Base-by-base conservation (phyloP, 1,140 invertebrate genomes). In the Pseudoatta argentina region DNA sequence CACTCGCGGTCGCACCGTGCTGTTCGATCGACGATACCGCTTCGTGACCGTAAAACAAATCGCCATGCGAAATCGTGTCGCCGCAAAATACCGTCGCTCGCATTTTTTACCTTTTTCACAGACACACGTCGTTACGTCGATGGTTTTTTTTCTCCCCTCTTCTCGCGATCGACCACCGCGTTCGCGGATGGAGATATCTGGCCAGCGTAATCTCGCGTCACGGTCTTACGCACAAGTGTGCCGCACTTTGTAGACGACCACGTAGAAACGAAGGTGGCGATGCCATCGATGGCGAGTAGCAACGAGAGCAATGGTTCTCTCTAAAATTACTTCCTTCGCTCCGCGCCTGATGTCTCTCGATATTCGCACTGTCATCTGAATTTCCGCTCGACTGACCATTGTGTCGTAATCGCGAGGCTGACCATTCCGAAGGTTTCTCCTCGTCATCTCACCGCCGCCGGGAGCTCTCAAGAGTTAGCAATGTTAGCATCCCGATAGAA, bases 191-290 rank as follows among this genome's bases (percentile, higher is more conserved):
- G 82, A 83, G 87, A 89, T 93, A 94, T 94, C 94, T 81, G 66
- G 30, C 85, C 85, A 88, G 81, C 85, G 81, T 86, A 86, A 94
- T 94, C 93, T 93, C 81, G 51, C 89, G 94, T 95, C 91, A 95
- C 94, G 94, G 91, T 94, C 78, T 83, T 53, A 91, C 90, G 94
- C 91, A 87, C 92, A 94, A 93, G 91, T 94, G 90, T 95, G 94
- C 91, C 94, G 87, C 88, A 89, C 90, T 88, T 92, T 88, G 81
- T 90, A 75, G 85, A 83, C 91, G 91, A 91, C 91, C 92, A 94
- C 93, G 81, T 87, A 61, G 83, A 75, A 87, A 87, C 30, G 63
- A 66, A 83, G 77, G 39, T 63, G 55, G 21, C 30, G 64, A 63
- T 64, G 71, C 75, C 69, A 63, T 21, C 34, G 61, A 63, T 16